Percentiles rank a stretch among this genome's conserved stretches.
These are phyloP conservation scores for Drosophila rellima DNA, from an alignment of 2,888 invertebrate species.

Conservation along the genomic window DNA sequence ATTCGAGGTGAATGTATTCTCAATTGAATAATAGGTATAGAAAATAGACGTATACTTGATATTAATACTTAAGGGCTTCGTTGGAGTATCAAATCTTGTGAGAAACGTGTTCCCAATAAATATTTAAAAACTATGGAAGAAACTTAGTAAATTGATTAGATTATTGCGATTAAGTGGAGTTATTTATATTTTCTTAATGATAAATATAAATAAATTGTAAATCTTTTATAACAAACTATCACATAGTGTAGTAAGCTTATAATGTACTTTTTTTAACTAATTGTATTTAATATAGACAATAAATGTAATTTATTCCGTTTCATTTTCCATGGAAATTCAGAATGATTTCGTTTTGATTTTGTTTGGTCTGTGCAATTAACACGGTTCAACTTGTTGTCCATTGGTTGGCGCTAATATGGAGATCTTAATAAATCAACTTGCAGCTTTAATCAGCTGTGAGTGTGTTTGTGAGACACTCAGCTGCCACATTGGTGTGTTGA, in stretches of 20 bases:
- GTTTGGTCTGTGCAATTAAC: conserved; percentile 33
- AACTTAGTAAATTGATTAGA: too few relatives aligned
- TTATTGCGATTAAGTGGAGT: too few relatives aligned
- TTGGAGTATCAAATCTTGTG: too few relatives aligned
- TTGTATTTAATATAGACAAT: too few relatives aligned
- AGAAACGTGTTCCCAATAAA: too few relatives aligned
- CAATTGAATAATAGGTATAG: not conserved
- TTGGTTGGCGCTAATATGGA: conserved; percentile 53
- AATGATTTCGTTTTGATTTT: not conserved
- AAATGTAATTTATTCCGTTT: not conserved
- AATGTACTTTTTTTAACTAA: too few relatives aligned
- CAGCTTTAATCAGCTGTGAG: conserved; percentile 43
- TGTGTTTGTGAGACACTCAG: conserved; percentile 20
- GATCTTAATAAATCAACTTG: conserved; percentile 69
- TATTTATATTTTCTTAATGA: too few relatives aligned
- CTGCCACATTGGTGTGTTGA: conserved; percentile 22
- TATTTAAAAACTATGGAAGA: too few relatives aligned
- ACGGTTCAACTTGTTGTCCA: conserved; percentile 11
- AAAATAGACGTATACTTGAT: conserved; percentile 57
- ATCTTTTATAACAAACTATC: too few relatives aligned
- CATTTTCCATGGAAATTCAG: not conserved
- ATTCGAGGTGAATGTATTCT: not conserved
- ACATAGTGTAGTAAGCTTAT: too few relatives aligned
- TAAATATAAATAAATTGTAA: too few relatives aligned
- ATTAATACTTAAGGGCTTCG: not conserved